Conservation (phyloP, 2,888 invertebrate genomes). For the Oxystoma pomonae region DNA sequence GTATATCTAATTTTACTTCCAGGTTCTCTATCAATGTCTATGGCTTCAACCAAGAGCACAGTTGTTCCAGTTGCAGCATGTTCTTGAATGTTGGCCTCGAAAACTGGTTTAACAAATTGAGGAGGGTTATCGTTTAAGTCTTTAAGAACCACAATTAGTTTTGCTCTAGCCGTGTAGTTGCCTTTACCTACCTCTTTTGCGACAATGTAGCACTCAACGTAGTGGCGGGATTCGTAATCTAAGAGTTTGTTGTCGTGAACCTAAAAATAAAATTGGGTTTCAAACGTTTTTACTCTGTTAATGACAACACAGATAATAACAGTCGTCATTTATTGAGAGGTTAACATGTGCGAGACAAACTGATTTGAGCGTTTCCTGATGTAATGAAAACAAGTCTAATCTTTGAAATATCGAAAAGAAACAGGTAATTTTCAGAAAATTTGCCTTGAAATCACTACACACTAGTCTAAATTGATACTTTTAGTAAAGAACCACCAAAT, state of each 20-base stretch:
- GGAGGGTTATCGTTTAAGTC: conserved; percentile 90
- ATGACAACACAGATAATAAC: no score
- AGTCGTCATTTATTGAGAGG: no score
- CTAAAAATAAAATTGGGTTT: conserved; percentile 8
- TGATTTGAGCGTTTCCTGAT: no score
- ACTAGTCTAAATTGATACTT: no score
- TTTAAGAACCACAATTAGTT: conserved; percentile 74
- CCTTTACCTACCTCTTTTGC: conserved; percentile 77
- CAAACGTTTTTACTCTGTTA: neutral
- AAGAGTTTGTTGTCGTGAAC: conserved; percentile 74
- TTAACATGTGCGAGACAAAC: no score
- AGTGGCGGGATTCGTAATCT: conserved; percentile 78
- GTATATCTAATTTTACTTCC: conserved; percentile 57
- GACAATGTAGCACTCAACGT: conserved; percentile 66
- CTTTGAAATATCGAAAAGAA: no score
- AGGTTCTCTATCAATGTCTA: conserved; percentile 74
- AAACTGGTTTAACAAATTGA: conserved; percentile 67
- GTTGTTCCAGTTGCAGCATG: conserved; percentile 41
- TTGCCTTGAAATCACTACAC: no score
- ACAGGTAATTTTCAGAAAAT: no score
- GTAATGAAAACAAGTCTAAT: no score
- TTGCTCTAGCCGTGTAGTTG: conserved; percentile 68
- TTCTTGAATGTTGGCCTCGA: conserved; percentile 74
- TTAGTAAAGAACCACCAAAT: no score
- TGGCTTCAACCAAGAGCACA: conserved; percentile 64